phyloP scores from a whole-genome alignment of 92 coral and sea anemone species.

The Palythoa heliodiscus region DNA sequence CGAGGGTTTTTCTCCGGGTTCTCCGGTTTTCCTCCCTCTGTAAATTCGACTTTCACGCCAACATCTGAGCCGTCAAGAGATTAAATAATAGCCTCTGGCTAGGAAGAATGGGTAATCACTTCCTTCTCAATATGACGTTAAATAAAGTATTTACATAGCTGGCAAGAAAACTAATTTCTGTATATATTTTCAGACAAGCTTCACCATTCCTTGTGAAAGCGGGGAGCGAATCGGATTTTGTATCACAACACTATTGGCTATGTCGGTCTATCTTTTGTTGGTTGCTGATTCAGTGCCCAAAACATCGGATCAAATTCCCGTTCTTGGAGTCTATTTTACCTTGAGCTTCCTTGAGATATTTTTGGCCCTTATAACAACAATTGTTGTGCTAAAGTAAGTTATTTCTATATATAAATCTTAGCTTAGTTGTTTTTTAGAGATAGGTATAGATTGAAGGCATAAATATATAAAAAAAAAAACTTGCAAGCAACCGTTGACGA shows the following conservation, averaged over 20 bases:
- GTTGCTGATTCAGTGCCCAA: conserved; percentile 77
- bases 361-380: conserved; percentile 65
- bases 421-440: not conserved
- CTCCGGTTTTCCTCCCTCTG: no score
- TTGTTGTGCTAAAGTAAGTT: conserved; percentile 52
- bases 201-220: conserved; percentile 80
- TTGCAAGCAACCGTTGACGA: no score
- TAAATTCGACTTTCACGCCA: no score
- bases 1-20: no score
- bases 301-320: conserved; percentile 67
- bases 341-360: conserved; percentile 60
- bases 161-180: no score
- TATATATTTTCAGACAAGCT: conserved; percentile 27
- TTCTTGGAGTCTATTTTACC: conserved; percentile 66
- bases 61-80: no score
- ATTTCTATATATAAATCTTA: not conserved
- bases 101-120: no score
- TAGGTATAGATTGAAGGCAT: no score
- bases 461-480: no score
- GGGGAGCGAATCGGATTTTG: conserved; percentile 88
- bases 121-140: no score
- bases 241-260: conserved; percentile 68
- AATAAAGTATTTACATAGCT: no score
- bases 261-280: conserved; percentile 80
- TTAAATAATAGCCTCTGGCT: no score